These are phyloP conservation scores for Nephrocerus scutellatus DNA, from an alignment of 2,888 invertebrate species.

Conservation along the genomic window DNA sequence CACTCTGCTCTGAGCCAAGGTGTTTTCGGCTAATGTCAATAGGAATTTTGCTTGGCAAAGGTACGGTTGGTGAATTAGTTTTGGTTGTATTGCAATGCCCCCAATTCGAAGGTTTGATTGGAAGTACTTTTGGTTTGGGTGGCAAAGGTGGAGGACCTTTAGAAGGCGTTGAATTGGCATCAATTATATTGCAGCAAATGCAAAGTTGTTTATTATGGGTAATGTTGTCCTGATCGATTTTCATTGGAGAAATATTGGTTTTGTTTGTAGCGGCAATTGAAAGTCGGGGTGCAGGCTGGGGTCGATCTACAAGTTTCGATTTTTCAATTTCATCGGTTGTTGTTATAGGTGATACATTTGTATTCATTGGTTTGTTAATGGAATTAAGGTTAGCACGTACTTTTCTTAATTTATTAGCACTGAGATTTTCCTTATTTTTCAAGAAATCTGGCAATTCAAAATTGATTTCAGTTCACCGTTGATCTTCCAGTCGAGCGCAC, in stretches of 20 bases:
- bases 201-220: slow-evolving; percentile 11
- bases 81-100: slow-evolving; percentile 31
- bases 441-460: slow-evolving; percentile 70
- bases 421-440: slow-evolving; percentile 55
- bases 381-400: slow-evolving; percentile 42
- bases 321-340: no score
- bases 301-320: no score
- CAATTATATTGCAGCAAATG: slow-evolving; percentile 24
- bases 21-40: slow-evolving; percentile 34
- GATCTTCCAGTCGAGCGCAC: slow-evolving; percentile 67
- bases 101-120: slow-evolving; percentile 58
- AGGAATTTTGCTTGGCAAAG: slow-evolving; percentile 27
- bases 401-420: slow-evolving; percentile 43
- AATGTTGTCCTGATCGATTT: slow-evolving; percentile 27
- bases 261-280: slow-evolving; percentile 37
- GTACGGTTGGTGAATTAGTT: slow-evolving; percentile 18
- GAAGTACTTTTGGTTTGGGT: slow-evolving; percentile 66
- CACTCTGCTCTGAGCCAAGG: slow-evolving; percentile 29
- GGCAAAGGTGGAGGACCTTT: slow-evolving; percentile 62
- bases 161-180: slow-evolving; percentile 18
- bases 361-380: slow-evolving; percentile 32
- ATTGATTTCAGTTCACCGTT: slow-evolving; percentile 69
- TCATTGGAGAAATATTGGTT: slow-evolving; percentile 35
- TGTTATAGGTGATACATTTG: slow-evolving; percentile 16
- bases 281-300: slow-evolving; percentile 42